Evolutionary conservation across 1,140 invertebrate species (phyloP), one percentile per base, ranked within the genome.

Genomic region (Brachionus rotundiformis): DNA sequence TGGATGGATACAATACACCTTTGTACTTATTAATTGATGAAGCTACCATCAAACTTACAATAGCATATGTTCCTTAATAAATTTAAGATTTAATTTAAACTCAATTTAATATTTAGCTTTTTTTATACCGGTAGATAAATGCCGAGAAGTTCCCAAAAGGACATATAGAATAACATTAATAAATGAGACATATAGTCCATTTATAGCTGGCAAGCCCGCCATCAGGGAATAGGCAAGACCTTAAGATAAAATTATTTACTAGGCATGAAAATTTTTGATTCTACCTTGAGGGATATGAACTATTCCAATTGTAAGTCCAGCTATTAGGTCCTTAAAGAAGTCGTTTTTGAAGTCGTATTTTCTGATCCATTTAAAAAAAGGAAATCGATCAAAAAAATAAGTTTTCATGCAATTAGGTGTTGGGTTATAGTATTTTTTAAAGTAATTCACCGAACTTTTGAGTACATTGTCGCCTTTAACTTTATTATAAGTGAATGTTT

Each of bases 151-250:
- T 31, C 95, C 95, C 77, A 98, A 91, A 59, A 98, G 88, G 68
- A 93, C 91, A 86, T 98, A 98, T 4, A 96, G 89, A 0, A 98
- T 86, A 0, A 94, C 92, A 1, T 95, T 94, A 88, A 97, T 96
- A 84, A 98, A 94, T 0, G 94, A 95, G 91, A 95, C 95, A 87
- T 97, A 97, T 2, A 98, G 91, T 3, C 96, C 96, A 79, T 93
- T 91, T 31, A 96, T 92, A 0, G 95, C 93, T 0, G 93, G 92
- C 0, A 96, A 91, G 82, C 93, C 93, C 0, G 93, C 94, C 61
- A 98, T 86, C 75, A 97, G 87, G 4, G 94, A 93, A 89, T 97
- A 98, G 0, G 94, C 94, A 92, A 96, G 86, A 49, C 89, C 63
- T 68, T 27, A 63, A 68, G n/a, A 33, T 19, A 68, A 19, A 36